Evolutionary conservation across 35 echinoderm and acorn worm species (phyloP).

Genomic region (Apostichopus japonicus): DNA sequence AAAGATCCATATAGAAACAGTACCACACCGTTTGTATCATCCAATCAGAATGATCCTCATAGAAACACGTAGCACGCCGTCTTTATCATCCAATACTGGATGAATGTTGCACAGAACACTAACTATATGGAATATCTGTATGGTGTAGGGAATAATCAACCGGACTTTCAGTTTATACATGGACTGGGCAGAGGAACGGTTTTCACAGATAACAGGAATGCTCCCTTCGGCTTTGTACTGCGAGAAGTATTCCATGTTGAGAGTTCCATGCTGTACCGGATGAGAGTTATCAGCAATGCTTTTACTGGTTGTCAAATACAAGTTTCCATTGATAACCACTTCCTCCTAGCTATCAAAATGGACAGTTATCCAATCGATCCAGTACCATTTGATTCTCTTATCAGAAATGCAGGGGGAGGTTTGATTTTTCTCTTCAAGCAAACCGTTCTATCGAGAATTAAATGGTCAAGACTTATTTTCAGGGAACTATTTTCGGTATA

Average conservation of each 20-base stretch:
- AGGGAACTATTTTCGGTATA: too few relatives aligned
- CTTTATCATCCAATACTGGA: not conserved
- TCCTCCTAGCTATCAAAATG: constrained; percentile 46
- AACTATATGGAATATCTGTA: constrained; percentile 15
- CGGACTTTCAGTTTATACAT: constrained; percentile 6
- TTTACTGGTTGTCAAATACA: constrained; percentile 33
- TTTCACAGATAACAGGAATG: too few relatives aligned
- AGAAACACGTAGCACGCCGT: not conserved
- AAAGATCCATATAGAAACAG: too few relatives aligned
- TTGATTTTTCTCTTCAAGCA: constrained; percentile 66
- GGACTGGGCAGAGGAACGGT: not conserved
- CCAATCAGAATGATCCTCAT: not conserved
- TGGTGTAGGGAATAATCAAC: not conserved
- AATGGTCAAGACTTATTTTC: too few relatives aligned
- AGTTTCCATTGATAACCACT: constrained; percentile 65
- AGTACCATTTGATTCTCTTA: not conserved
- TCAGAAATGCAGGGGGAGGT: constrained; percentile 33
- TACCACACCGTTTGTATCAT: too few relatives aligned
- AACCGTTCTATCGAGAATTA: constrained; percentile 54
- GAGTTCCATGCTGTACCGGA: constrained; percentile 31
- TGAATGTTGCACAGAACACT: constrained; percentile 18
- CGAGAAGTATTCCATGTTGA: constrained; percentile 44
- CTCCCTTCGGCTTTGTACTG: not conserved
- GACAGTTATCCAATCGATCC: constrained; percentile 60
- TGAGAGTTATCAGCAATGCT: constrained; percentile 58